Percentiles rank a stretch among this genome's conserved stretches.
These are phyloP conservation scores for Crenichthys baileyi DNA, from an alignment of 2,797 vertebrate genomes.

Conservation along the genomic window DNA sequence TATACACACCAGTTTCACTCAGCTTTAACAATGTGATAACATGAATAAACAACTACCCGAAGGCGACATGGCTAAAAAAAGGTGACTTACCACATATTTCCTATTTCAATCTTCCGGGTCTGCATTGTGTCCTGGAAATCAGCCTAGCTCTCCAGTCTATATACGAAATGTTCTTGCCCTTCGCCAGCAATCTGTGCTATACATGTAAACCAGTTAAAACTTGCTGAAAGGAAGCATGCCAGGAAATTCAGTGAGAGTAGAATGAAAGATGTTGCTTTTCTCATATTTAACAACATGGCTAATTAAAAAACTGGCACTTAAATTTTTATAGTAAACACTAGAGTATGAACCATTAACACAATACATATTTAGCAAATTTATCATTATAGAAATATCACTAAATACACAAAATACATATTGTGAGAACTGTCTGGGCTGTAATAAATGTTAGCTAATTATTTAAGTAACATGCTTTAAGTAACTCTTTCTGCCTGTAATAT, in stretches of 20 bases:
- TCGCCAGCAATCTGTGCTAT: neutral
- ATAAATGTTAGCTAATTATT: neutral
- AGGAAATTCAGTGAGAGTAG: neutral
- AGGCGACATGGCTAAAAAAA: neutral
- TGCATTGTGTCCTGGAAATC: neutral
- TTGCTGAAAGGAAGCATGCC: neutral
- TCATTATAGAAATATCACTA: neutral
- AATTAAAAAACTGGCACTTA: neutral
- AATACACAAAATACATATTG: neutral
- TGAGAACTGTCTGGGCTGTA: neutral
- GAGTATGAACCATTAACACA: no score
- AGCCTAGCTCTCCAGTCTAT: neutral
- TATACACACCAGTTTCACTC: slow-evolving; percentile 37
- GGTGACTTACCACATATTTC: neutral
- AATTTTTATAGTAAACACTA: neutral
- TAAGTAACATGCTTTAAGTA: neutral
- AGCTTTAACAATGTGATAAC: neutral
- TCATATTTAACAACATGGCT: neutral
- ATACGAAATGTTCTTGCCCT: neutral
- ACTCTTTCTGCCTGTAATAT: neutral
- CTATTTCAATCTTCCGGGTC: neutral
- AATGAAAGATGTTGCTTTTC: neutral
- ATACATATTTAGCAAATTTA: neutral
- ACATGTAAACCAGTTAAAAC: neutral
- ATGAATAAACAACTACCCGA: neutral